A percentile compares a stretch with the other conserved stretches of the same genome.
These are phyloP conservation scores for Drosophila arawakana DNA, from an alignment of 1,140 invertebrate species.

Conservation along the genomic window DNA sequence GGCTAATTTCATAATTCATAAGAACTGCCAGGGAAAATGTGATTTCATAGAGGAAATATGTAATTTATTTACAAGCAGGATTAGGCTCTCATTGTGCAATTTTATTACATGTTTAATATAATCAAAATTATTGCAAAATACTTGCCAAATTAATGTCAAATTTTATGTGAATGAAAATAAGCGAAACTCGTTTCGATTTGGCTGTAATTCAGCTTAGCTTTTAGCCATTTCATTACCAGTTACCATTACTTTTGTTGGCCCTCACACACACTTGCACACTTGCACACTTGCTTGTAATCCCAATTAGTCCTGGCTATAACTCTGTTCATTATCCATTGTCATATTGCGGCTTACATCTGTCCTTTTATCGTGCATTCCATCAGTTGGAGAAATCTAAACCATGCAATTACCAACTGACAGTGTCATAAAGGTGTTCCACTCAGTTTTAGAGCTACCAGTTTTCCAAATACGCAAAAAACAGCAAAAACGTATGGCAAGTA, in stretches of 20 bases:
- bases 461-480: background rate
- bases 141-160: no score
- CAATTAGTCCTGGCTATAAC: conserved; percentile 24
- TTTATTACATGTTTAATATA: no score
- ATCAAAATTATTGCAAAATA: no score
- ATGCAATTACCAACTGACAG: conserved; percentile 15
- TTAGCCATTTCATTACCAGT: background rate
- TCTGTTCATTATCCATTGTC: conserved; percentile 30
- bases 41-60: background rate
- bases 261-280: no score
- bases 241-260: background rate
- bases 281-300: conserved; percentile 14
- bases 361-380: conserved; percentile 4
- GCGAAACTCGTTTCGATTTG: no score
- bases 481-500: conserved; percentile 17
- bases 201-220: no score
- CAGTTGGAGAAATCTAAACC: background rate
- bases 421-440: conserved; percentile 31
- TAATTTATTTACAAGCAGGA: background rate
- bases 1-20: conserved; percentile 18
- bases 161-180: no score
- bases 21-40: background rate
- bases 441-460: background rate
- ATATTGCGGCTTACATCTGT: conserved; percentile 24
- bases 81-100: background rate